A percentile compares a stretch with the other conserved stretches of the same genome.
Evolutionary conservation across 2,797 vertebrate genomes (phyloP).

Genomic region (Platalea minor): DNA sequence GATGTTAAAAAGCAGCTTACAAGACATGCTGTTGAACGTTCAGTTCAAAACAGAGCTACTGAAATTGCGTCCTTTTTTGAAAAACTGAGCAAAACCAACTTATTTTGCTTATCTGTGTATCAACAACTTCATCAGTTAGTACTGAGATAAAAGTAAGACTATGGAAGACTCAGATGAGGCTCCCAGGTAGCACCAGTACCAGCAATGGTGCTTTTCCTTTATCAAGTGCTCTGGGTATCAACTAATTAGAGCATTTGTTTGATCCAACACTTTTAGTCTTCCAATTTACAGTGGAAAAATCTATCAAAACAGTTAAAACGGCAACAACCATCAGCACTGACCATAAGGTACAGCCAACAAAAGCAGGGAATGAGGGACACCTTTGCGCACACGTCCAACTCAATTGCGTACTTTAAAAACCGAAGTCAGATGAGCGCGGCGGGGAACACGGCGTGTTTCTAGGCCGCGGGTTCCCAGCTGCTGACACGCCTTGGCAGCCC

Average conservation of each 20-base stretch:
- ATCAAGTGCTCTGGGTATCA: neutral
- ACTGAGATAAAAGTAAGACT: neutral
- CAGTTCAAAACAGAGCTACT: neutral
- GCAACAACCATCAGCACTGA: neutral
- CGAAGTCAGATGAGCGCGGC: fast-evolving
- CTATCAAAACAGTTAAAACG: neutral
- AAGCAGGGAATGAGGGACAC: fast-evolving
- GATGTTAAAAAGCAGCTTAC: neutral
- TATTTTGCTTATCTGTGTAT: neutral
- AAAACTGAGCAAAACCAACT: neutral
- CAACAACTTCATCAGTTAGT: neutral
- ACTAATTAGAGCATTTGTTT: neutral
- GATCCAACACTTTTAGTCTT: neutral
- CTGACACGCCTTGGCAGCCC: too few species aligned
- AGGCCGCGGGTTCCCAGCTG: neutral
- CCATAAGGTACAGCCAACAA: neutral
- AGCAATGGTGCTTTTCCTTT: neutral
- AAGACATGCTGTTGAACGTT: neutral
- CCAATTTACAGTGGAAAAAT: neutral
- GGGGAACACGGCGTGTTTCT: neutral
- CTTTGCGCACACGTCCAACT: fast-evolving
- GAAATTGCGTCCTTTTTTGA: neutral
- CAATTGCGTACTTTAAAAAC: neutral
- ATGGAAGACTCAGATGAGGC: neutral
- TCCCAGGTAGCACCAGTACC: neutral